These are phyloP conservation scores for Vulpes ferrilata DNA, from an alignment of 2,113 vertebrate genomes.

Conservation along the genomic window DNA sequence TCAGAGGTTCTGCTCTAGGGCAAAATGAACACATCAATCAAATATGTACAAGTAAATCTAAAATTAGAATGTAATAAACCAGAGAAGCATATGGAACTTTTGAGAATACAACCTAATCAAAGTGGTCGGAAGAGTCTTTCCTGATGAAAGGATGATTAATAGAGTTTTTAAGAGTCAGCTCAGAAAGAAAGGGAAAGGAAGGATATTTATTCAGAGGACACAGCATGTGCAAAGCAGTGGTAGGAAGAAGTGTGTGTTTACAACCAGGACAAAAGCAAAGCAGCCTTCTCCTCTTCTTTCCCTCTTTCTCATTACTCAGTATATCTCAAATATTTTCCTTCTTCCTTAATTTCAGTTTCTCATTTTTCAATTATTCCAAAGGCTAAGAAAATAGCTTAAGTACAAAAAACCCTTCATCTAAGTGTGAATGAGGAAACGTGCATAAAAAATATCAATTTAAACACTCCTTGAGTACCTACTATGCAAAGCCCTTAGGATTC, in stretches of 20 bases:
- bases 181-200: neutral
- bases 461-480: neutral
- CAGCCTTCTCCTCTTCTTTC: neutral
- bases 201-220: neutral
- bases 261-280: neutral
- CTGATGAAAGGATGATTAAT: neutral
- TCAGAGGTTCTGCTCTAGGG: neutral
- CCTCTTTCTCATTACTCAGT: neutral
- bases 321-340: neutral
- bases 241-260: neutral
- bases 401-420: neutral
- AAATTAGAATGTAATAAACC: neutral
- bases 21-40: neutral
- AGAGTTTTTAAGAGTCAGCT: neutral
- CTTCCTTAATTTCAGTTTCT: neutral
- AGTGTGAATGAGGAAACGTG: neutral
- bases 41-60: neutral
- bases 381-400: neutral
- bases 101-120: neutral
- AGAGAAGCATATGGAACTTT: neutral
- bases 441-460: neutral
- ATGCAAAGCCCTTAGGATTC: neutral
- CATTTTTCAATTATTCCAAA: neutral
- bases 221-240: neutral
- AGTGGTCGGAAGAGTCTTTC: neutral